phyloP scores from a whole-genome alignment of 2,113 vertebrate genomes.

The Mesembrinibis cayennensis region DNA sequence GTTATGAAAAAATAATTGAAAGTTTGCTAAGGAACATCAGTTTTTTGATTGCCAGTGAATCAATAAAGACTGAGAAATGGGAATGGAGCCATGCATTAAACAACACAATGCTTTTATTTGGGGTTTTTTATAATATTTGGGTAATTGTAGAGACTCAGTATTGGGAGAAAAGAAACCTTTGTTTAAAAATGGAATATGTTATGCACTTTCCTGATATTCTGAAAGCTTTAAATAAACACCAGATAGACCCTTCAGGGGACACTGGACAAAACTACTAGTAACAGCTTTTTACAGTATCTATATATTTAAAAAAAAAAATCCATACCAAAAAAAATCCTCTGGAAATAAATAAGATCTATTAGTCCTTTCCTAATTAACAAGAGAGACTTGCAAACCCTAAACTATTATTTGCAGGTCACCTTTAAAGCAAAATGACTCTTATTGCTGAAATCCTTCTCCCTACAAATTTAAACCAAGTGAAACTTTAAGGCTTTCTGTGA shows the following conservation, averaged over 20 bases:
- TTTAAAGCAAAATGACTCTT: conserved; percentile 8
- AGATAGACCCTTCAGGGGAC: background rate
- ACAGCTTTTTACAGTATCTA: background rate
- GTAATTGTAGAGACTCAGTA: background rate
- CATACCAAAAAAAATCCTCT: background rate
- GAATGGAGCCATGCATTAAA: background rate
- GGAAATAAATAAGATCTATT: background rate
- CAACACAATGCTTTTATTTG: background rate
- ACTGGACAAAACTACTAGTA: background rate
- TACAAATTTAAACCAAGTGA: background rate
- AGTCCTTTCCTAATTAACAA: background rate
- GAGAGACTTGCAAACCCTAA: background rate
- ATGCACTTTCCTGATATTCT: background rate
- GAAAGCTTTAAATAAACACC: background rate
- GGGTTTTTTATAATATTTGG: background rate
- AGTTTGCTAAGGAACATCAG: background rate
- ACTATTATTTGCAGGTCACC: background rate
- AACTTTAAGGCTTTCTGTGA: background rate
- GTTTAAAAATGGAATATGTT: background rate
- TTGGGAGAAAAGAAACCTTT: background rate
- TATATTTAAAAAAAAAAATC: background rate
- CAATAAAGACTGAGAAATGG: background rate
- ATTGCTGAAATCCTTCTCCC: conserved; percentile 11
- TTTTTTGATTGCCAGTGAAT: background rate
- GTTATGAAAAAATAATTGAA: background rate